These are phyloP conservation scores for Drosophila subquinaria DNA, from an alignment of 2,888 invertebrate species.

Conservation along the genomic window DNA sequence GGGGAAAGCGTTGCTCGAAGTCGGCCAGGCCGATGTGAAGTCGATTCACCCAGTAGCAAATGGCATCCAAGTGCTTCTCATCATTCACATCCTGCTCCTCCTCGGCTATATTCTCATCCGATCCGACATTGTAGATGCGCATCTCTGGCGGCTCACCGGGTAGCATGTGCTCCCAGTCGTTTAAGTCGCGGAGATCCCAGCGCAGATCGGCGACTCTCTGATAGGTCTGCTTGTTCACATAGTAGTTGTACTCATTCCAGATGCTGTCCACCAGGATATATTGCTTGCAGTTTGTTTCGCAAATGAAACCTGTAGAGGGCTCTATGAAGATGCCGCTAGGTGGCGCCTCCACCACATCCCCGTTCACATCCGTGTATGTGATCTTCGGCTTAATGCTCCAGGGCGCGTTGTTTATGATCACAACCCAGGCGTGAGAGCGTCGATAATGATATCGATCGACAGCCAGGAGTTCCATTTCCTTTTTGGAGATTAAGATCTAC, in stretches of 20 bases:
- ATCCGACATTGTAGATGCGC: constrained; percentile 77
- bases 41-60: constrained; percentile 90
- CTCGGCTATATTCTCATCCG: constrained; percentile 86
- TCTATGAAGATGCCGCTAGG: constrained; percentile 91
- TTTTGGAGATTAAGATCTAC: not conserved
- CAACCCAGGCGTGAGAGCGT: constrained; percentile 94
- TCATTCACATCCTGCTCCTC: constrained; percentile 84
- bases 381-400: constrained; percentile 80
- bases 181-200: constrained; percentile 88
- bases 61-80: constrained; percentile 92
- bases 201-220: constrained; percentile 86
- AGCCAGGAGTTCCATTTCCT: constrained; percentile 89
- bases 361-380: constrained; percentile 75
- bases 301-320: constrained; percentile 91
- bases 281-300: constrained; percentile 87
- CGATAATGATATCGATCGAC: constrained; percentile 89
- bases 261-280: constrained; percentile 93
- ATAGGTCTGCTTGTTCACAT: constrained; percentile 89
- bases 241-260: constrained; percentile 95
- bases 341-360: constrained; percentile 77
- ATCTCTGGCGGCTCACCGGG: constrained; percentile 89
- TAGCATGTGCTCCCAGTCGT: constrained; percentile 91
- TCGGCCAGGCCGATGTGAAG: constrained; percentile 88
- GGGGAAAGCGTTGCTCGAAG: constrained; percentile 90
- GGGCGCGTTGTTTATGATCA: constrained; percentile 87